phyloP scores from a whole-genome alignment of 2,113 vertebrate genomes.

The Boulengeromyrus knoepffleri region DNA sequence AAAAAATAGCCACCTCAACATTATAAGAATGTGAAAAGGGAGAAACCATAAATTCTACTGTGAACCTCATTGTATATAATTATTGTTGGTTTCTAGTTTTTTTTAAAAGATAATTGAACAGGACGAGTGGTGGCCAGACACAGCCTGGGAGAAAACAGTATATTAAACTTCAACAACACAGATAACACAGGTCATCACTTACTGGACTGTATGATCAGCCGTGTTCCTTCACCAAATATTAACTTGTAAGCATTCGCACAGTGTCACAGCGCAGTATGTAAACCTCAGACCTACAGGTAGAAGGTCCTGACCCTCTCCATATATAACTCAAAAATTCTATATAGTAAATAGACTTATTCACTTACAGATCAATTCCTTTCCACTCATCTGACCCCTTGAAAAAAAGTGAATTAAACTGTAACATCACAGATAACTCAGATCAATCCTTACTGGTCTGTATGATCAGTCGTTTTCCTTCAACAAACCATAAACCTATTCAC shows the following conservation, averaged over 20 bases:
- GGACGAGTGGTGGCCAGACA: not conserved
- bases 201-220: conserved; percentile 30
- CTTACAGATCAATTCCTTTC: not conserved
- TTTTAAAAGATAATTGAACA: not conserved
- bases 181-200: not conserved
- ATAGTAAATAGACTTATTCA: not conserved
- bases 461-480: not conserved
- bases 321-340: not conserved
- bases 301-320: not conserved
- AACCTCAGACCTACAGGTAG: not conserved
- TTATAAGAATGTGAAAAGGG: not conserved
- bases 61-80: no score
- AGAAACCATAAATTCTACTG: not conserved
- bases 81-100: no score
- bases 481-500: not conserved
- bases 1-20: not conserved
- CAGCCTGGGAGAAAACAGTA: not conserved
- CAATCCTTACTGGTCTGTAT: not conserved
- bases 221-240: conserved; percentile 44
- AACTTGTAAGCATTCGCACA: conserved; percentile 25
- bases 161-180: not conserved
- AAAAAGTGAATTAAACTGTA: not conserved
- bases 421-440: not conserved
- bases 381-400: not conserved
- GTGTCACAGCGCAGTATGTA: conserved; percentile 3